Evolutionary conservation across 2,888 invertebrate genomes (phyloP), one percentile per base, ranked within the genome.

Genomic region (Automeris io): DNA sequence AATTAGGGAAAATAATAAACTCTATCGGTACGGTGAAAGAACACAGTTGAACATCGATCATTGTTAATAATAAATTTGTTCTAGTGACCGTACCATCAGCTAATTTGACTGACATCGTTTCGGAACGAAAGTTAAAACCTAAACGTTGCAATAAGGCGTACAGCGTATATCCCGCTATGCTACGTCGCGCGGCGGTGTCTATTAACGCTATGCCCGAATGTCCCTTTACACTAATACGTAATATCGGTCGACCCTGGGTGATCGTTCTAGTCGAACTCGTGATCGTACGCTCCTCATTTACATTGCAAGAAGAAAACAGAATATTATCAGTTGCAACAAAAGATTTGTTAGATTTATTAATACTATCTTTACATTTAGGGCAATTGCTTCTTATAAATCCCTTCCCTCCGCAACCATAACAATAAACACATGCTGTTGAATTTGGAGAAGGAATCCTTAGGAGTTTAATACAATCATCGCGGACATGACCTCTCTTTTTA

Each of bases 331-430:
- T n/a, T n/a, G n/a, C n/a, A n/a, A n/a, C n/a, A n/a, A n/a, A n/a
- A n/a, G n/a, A n/a, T n/a, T n/a, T n/a, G n/a, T n/a, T n/a, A n/a
- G n/a, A n/a, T n/a, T n/a, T n/a, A n/a, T n/a, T n/a, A n/a, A n/a
- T n/a, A n/a, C n/a, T n/a, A n/a, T n/a, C 18, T 9, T 34, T 34
- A 16, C 34, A 34, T 12, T 34, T 34, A 11, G 34, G n/a, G 21
- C 34, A 34, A 2, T 34, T 4, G 3, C 22, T 8, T 5, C 34
- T 21, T n/a, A 21, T 34, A 3, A 34, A 3, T 9, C 34, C 34
- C 3, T 7, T 22, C 9, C 5, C 34, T 5, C 22, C 22, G 9
- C 34, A 34, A 2, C 34, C 34, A 22, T 34, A 34, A 22, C 34
- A 34, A 2, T 4, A 25, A 5, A 25, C 25, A 8, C 25, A 5